Percentiles rank a stretch among this genome's conserved stretches.
These are phyloP conservation scores for Eremophila alpestris DNA, from an alignment of 2,797 vertebrate species.

Conservation along the genomic window DNA sequence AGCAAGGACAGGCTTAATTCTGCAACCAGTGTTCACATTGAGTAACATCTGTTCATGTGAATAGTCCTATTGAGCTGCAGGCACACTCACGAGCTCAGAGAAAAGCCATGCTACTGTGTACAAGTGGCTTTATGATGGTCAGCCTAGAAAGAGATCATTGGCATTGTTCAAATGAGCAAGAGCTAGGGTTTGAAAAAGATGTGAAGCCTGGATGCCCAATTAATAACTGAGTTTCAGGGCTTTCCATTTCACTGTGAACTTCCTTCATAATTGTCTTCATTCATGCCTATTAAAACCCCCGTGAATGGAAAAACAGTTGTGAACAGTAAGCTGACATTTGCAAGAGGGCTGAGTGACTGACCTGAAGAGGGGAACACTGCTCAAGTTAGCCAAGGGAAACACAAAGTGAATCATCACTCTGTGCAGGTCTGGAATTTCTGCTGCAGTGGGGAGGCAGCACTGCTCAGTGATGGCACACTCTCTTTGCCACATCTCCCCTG, in stretches of 20 bases:
- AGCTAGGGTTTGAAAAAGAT: background rate
- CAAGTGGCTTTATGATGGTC: conserved; percentile 29
- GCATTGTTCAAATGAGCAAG: conserved; percentile 17
- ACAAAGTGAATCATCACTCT: background rate
- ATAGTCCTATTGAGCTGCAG: conserved; percentile 55
- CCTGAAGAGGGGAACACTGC: background rate
- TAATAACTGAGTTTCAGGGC: background rate
- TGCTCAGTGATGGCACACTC: background rate
- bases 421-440: background rate
- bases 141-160: background rate
- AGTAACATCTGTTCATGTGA: conserved; percentile 65
- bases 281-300: background rate
- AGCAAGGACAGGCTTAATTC: conserved; percentile 51
- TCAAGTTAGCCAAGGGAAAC: background rate
- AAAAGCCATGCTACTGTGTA: conserved; percentile 7
- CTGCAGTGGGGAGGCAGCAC: background rate
- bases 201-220: background rate
- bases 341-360: background rate
- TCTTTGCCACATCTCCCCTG: background rate
- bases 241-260: background rate
- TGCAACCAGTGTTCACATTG: conserved; percentile 39
- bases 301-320: conserved; percentile 1
- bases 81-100: background rate
- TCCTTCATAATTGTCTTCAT: background rate
- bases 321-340: conserved; percentile 24